Percentiles rank a stretch among this genome's conserved stretches.
Conservation (phyloP, 2,888 invertebrate species). For the Sipha maydis region DNA sequence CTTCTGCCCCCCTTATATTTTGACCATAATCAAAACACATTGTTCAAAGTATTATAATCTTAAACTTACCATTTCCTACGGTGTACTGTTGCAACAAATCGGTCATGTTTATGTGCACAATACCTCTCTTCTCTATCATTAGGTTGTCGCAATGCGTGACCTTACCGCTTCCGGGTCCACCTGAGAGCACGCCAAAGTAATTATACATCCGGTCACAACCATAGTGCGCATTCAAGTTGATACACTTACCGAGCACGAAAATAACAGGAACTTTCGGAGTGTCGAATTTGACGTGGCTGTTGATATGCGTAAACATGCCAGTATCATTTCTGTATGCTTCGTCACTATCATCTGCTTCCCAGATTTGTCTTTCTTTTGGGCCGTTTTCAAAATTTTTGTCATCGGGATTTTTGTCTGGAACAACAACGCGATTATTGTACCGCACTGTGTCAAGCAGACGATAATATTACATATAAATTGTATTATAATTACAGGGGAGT, state of each 20-base stretch:
- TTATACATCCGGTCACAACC: not conserved
- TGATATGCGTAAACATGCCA: constrained; percentile 80
- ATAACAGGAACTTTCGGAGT: constrained; percentile 88
- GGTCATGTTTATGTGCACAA: constrained; percentile 91
- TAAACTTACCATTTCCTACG: constrained; percentile 81
- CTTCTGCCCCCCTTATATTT: no score
- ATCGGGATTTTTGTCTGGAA: constrained; percentile 76
- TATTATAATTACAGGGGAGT: no score
- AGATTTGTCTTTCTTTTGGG: constrained; percentile 68
- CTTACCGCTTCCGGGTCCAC: constrained; percentile 97
- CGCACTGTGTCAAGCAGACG: no score
- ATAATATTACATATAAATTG: no score
- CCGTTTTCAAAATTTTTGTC: constrained; percentile 73
- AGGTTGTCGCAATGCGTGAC: constrained; percentile 95
- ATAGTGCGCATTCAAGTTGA: not conserved
- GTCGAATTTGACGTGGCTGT: constrained; percentile 84
- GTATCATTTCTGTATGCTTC: constrained; percentile 70
- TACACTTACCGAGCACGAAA: constrained; percentile 80
- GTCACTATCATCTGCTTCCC: constrained; percentile 70
- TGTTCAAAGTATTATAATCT: no score
- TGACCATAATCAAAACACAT: no score
- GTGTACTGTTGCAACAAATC: constrained; percentile 89
- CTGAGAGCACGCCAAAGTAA: constrained; percentile 68
- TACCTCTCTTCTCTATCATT: constrained; percentile 85
- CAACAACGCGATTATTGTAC: not conserved